These are phyloP conservation scores for Vespertilio murinus DNA, from an alignment of 2,797 vertebrate genomes.

Conservation along the genomic window DNA sequence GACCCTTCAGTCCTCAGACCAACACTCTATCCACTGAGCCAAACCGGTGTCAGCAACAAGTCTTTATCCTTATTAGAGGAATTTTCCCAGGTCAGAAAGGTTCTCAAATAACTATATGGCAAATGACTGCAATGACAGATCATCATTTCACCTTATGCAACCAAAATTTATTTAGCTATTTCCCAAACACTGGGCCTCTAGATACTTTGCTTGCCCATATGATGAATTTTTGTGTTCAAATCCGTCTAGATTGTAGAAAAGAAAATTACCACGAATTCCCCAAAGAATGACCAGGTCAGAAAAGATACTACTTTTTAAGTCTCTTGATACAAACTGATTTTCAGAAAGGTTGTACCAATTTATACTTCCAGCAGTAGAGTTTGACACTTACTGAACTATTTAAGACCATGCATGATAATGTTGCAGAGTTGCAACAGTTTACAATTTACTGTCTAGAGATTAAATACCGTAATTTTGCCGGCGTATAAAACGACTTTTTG, in stretches of 20 bases:
- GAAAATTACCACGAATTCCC: background rate
- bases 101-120: constrained; percentile 10
- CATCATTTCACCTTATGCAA: constrained; percentile 1
- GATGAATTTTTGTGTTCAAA: background rate
- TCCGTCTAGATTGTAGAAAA: background rate
- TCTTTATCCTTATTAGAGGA: constrained; percentile 7
- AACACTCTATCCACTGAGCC: no score
- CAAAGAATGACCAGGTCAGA: background rate
- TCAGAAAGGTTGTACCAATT: background rate
- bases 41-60: no score
- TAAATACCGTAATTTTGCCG: no score
- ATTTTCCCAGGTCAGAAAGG: constrained; percentile 31
- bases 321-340: constrained; percentile 50
- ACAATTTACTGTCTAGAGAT: background rate
- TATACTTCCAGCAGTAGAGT: background rate
- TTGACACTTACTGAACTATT: background rate
- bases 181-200: background rate
- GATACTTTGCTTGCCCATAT: background rate
- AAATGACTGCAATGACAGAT: background rate
- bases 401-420: background rate
- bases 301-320: constrained; percentile 18
- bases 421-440: background rate
- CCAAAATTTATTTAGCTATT: constrained; percentile 47
- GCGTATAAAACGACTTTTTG: no score
- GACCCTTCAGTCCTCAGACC: no score